These are phyloP conservation scores for Shargacucullia verbasci DNA, from an alignment of 2,888 invertebrate species.

Conservation along the genomic window DNA sequence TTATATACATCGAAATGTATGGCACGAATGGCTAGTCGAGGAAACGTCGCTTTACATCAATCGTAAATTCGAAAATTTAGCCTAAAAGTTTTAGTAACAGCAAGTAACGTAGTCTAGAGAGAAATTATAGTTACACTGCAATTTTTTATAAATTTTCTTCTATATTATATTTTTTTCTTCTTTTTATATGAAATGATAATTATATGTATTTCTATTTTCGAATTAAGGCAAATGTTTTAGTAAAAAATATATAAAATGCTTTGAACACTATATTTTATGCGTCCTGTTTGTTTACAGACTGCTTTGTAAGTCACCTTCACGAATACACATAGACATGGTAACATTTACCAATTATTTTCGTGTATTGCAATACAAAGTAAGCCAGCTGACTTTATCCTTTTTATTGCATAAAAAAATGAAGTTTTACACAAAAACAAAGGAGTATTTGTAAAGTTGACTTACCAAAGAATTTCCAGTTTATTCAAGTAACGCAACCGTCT, in stretches of 20 bases:
- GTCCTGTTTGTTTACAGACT: conserved; percentile 9
- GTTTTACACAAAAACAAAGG: not conserved
- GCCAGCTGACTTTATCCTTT: no score
- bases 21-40: conserved; percentile 20
- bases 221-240: conserved; percentile 10
- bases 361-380: no score
- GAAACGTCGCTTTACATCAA: conserved; percentile 18
- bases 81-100: conserved; percentile 13
- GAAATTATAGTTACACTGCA: conserved; percentile 2
- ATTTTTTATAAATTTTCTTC: conserved; percentile 1
- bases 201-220: not conserved
- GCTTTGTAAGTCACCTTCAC: conserved; percentile 3
- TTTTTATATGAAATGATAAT: no score
- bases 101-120: not conserved
- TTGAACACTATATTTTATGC: conserved; percentile 26
- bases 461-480: not conserved
- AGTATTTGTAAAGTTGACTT: conserved; percentile 18
- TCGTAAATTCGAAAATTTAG: conserved; percentile 30
- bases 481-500: conserved; percentile 5
- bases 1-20: conserved; percentile 8
- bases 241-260: conserved; percentile 42
- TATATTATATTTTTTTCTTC: not conserved
- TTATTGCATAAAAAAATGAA: no score
- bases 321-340: no score
- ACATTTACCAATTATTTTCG: no score